A percentile compares a stretch with the other conserved stretches of the same genome.
These are phyloP conservation scores for Mola mola DNA, from an alignment of 2,113 vertebrate genomes.

Conservation along the genomic window DNA sequence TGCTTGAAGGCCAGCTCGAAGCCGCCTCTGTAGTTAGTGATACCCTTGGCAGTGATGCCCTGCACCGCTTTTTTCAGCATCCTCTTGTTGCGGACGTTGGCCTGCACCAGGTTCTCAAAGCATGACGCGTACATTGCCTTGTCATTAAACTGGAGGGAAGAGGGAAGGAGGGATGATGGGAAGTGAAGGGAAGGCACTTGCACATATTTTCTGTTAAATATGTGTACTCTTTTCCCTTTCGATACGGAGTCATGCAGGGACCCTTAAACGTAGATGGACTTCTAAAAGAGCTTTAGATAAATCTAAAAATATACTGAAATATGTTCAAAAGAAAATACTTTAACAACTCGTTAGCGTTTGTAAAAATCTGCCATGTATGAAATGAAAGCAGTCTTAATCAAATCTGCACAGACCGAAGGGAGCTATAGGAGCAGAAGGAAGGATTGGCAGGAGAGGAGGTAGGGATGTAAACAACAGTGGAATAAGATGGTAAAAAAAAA, in stretches of 20 bases:
- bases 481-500: slow-evolving; percentile 56
- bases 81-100: slow-evolving; percentile 97
- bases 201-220: slow-evolving; percentile 78
- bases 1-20: slow-evolving; percentile 94
- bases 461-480: slow-evolving; percentile 55
- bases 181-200: slow-evolving; percentile 64
- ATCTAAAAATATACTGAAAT: neutral
- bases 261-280: slow-evolving; percentile 3
- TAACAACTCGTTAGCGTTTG: slow-evolving; percentile 6
- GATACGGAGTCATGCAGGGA: slow-evolving; percentile 37
- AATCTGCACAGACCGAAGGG: slow-evolving; percentile 74
- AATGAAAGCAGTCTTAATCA: slow-evolving; percentile 53
- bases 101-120: slow-evolving; percentile 95
- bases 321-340: neutral
- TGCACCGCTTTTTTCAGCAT: slow-evolving; percentile 91
- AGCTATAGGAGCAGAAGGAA: slow-evolving; percentile 65
- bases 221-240: slow-evolving; percentile 58
- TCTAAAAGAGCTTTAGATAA: slow-evolving; percentile 20
- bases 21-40: slow-evolving; percentile 93
- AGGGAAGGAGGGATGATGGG: slow-evolving; percentile 70
- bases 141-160: slow-evolving; percentile 89
- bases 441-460: slow-evolving; percentile 61
- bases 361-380: slow-evolving; percentile 20
- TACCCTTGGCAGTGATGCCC: slow-evolving; percentile 91
- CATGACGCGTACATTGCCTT: slow-evolving; percentile 88